Conservation (phyloP, 1,140 invertebrate genomes). For the Camponotus floridanus region DNA sequence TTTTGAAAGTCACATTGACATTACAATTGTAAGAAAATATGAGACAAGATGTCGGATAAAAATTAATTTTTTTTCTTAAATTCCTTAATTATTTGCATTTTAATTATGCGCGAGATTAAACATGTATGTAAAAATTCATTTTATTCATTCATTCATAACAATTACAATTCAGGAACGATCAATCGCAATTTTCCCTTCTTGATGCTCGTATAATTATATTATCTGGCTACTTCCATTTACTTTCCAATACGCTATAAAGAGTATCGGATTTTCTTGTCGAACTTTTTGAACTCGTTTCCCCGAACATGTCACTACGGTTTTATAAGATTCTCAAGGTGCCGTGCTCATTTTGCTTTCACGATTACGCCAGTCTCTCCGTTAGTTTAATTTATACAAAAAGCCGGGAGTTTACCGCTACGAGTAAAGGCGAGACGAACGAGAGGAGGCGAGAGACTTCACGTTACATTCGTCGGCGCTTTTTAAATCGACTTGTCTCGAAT, state of each 20-base stretch:
- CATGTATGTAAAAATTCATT: neutral
- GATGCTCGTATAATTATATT: neutral
- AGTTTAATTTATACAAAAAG: slow-evolving; percentile 64
- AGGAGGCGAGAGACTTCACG: slow-evolving; percentile 17
- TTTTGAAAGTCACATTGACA: neutral
- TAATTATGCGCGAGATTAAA: slow-evolving; percentile 7
- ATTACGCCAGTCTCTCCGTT: slow-evolving; percentile 34
- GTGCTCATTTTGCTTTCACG: slow-evolving; percentile 9
- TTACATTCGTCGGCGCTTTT: slow-evolving; percentile 8
- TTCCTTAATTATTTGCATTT: neutral
- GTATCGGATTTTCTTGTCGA: neutral
- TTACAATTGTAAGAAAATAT: neutral
- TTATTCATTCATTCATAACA: slow-evolving; percentile 10
- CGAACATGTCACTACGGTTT: neutral
- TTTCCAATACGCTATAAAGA: neutral
- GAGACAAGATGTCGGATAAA: neutral
- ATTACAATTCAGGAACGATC: slow-evolving; percentile 8
- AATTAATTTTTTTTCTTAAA: neutral
- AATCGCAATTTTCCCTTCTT: neutral
- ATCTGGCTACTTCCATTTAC: slow-evolving; percentile 13
- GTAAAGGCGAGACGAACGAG: slow-evolving; percentile 27
- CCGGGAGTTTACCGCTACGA: slow-evolving; percentile 54
- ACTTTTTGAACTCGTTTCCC: neutral
- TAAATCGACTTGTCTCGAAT: neutral
- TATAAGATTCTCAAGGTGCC: neutral